Conservation (phyloP, 2,113 vertebrate species). For the Catharus minimus region DNA sequence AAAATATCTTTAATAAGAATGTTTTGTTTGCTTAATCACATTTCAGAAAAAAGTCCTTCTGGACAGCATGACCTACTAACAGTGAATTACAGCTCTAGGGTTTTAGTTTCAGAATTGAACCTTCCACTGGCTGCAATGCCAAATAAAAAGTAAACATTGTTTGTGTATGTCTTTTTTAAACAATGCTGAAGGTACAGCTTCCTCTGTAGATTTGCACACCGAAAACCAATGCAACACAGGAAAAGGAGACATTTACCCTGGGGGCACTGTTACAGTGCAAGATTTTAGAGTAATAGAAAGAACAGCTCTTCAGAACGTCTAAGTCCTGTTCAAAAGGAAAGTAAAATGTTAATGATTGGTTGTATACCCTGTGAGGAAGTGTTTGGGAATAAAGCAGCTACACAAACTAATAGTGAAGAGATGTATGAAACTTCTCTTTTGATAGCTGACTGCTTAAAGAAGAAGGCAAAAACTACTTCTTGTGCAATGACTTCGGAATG, state of each 20-base stretch:
- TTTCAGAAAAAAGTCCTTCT: neutral
- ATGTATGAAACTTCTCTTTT: neutral
- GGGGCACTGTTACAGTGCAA: neutral
- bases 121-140: neutral
- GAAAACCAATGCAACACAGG: neutral
- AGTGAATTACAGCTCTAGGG: neutral
- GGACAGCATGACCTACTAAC: neutral
- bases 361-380: neutral
- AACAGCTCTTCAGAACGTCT: neutral
- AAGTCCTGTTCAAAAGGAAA: neutral
- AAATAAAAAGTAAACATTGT: neutral
- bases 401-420: conserved; percentile 2
- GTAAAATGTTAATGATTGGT: neutral
- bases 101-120: neutral
- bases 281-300: neutral
- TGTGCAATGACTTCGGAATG: neutral
- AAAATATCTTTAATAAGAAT: neutral
- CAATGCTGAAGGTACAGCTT: neutral
- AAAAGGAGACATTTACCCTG: neutral
- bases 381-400: conserved; percentile 5
- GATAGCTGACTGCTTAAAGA: neutral
- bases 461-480: neutral
- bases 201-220: neutral
- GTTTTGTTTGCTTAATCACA: neutral
- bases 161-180: neutral